Percentiles rank a stretch among this genome's conserved stretches.
phyloP scores from a whole-genome alignment of 2,888 invertebrate species.

The Polymixis flavicincta region DNA sequence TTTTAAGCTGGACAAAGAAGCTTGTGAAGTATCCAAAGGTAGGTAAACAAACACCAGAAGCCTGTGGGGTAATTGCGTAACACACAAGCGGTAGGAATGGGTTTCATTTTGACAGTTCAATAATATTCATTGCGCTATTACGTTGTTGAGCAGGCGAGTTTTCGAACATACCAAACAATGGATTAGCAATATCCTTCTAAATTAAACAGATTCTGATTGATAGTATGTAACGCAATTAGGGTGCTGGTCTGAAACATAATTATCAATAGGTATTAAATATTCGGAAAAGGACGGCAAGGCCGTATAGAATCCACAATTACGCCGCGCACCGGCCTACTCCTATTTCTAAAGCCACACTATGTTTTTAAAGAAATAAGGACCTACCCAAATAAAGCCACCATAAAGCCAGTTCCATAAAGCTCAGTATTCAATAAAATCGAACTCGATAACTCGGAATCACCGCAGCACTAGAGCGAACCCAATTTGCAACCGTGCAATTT shows the following conservation, averaged over 20 bases:
- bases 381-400: too few relatives aligned
- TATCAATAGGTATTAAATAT: background rate
- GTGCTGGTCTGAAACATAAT: background rate
- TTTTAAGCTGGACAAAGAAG: background rate
- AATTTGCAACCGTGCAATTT: conserved; percentile 78
- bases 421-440: conserved; percentile 60
- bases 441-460: conserved; percentile 65
- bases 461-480: conserved; percentile 70
- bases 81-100: too few relatives aligned
- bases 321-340: background rate
- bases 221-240: too few relatives aligned
- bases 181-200: too few relatives aligned
- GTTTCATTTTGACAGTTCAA: too few relatives aligned
- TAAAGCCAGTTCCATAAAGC: conserved; percentile 37
- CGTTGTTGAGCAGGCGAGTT: too few relatives aligned
- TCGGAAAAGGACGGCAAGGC: conserved; percentile 9
- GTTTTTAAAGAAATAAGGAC: conserved; percentile 25
- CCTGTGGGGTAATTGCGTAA: too few relatives aligned
- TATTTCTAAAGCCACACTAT: conserved; percentile 24
- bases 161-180: too few relatives aligned
- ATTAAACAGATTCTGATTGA: too few relatives aligned
- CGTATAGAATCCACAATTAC: conserved; percentile 2
- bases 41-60: background rate
- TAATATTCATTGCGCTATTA: too few relatives aligned
- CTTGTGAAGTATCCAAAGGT: background rate